Evolutionary conservation across 1,140 invertebrate species (phyloP), one percentile per base, ranked within the genome.

Genomic region (Nephotettix cincticeps): DNA sequence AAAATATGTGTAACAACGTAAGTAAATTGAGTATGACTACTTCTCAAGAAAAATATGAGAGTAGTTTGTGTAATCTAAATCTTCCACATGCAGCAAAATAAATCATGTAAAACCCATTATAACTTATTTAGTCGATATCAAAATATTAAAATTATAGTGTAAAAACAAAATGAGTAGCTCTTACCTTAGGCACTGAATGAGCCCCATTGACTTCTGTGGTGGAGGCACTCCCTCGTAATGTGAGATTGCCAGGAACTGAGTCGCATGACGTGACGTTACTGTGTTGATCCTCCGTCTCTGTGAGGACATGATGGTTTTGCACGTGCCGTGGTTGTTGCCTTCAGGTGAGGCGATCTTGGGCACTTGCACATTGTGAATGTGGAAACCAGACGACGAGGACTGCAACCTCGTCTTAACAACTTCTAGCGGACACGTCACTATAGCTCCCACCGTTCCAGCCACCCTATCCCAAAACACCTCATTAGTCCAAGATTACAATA

Each of bases 381-480:
- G 79, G 73, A 91, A 90, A 29, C 89, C 87, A 40, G 86, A 87
- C 40, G 89, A 88, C 0, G 96, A 98, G 13, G 96, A 98, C 81
- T 99, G 98, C 68, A 99, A 86, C 56, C 98, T 87, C 1, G 98
- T 99, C 84, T 99, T 99, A 3, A 99, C 94, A 68, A 99, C 97
- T 86, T 99, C 98, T 74, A 99, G 83, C 0, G 98, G 98, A 84
- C 97, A 99, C 73, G 98, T 99, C 43, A 97, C 89, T 72, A 99
- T 93, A 11, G 97, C 97, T 71, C 97, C 97, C 45, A 93, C 91
- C 27, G 97, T 99, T 32, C 97, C 97, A 75, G 94, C 97, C 81
- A 94, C 87, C 77, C 96, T 98, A 81, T 23, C 84, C 81, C 77
- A 56, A 79, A 77, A 77, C 32, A 36, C 32, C 32, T 36, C 32